Base-by-base conservation (phyloP, 2,113 vertebrate species). In the Coryphaenoides rupestris region DNA sequence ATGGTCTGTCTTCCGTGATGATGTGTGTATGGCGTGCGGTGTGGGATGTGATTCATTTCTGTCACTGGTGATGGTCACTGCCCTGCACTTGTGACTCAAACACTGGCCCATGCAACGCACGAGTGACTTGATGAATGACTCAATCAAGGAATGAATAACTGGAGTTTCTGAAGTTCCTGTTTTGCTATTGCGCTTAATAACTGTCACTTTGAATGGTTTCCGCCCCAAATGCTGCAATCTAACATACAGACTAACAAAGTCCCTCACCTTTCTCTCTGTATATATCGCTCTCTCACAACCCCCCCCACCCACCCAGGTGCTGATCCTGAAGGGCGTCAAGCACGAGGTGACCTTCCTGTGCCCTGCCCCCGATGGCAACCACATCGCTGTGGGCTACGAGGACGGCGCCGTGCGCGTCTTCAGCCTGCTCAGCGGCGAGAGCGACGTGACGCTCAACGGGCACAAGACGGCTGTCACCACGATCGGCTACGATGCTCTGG, bases 301-400 rank as follows among this genome's bases (percentile, higher is more conserved):
- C 15, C 3, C 55, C 47, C 13, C 10, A n/a, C 33, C 64, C 73
- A n/a, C 22, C 7, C 76, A 99, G 97, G 90, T 98, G 63, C 86
- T 96, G 75, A 95, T 97, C 74, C 93, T 99, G 46, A 87, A 93
- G 65, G 96, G 97, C 1, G 87, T 89, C 75, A 98, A 96, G 77
- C 92, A 96, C 3, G 94, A 98, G 80, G 97, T 94, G 52, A 98
- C 92, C 22, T 92, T 84, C 76, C 83, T 99, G 49, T 93, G 94
- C 62, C 88, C 96, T 0, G 95, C 95, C 17, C 96, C 96, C 0
- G 95, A 98, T 12, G 95, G 93, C 3, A 62, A 93, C 33, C 92
- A 98, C 55, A 75, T 99, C 53, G 95, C 94, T 1, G 93, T 98
- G 70, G 97, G 97, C 0, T 98, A 99, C 47, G 94, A 96, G 68